phyloP scores from a whole-genome alignment of 2,797 vertebrate genomes.

The Sitta carolinensis region DNA sequence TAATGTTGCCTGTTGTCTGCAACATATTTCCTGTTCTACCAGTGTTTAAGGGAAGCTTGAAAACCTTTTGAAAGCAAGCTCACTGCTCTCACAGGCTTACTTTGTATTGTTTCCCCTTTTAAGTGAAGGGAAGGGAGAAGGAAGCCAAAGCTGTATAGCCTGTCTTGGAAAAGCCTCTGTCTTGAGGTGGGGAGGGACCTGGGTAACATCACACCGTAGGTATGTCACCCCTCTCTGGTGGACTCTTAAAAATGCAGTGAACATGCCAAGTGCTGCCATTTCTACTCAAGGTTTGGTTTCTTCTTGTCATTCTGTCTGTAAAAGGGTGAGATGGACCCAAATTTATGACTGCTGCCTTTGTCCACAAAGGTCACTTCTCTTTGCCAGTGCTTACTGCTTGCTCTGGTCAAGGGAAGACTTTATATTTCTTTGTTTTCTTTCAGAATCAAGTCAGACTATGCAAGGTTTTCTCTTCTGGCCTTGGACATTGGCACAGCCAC shows the following conservation, averaged over 20 bases:
- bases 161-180: background rate
- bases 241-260: background rate
- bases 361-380: background rate
- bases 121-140: background rate
- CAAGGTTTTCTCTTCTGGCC: background rate
- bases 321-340: background rate
- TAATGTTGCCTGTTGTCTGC: background rate
- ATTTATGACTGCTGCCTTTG: background rate
- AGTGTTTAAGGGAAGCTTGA: background rate
- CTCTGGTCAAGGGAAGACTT: background rate
- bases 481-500: background rate
- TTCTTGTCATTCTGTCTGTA: background rate
- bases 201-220: background rate
- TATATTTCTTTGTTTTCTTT: background rate
- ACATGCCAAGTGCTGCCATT: accelerated
- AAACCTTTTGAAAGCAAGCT: background rate
- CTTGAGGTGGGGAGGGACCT: background rate
- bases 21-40: background rate
- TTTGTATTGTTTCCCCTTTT: background rate
- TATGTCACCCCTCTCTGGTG: background rate
- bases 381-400: background rate
- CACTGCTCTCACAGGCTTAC: background rate
- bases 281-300: background rate
- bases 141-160: background rate
- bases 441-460: background rate